phyloP scores from a whole-genome alignment of 2,797 vertebrate genomes.

The Mallotus villosus region DNA sequence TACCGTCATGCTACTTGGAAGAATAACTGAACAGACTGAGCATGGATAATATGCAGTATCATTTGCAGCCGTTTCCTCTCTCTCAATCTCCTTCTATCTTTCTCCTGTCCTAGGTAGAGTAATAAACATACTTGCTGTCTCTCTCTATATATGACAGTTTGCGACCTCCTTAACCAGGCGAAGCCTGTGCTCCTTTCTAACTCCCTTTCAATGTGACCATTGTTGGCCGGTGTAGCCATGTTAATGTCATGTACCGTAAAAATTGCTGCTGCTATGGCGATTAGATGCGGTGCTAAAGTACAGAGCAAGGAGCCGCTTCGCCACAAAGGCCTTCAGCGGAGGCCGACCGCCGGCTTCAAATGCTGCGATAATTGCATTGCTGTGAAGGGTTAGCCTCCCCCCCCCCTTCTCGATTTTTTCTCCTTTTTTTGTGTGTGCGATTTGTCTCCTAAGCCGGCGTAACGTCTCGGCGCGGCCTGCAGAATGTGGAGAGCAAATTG shows the following conservation, averaged over 20 bases:
- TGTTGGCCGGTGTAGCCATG: slow-evolving; percentile 80
- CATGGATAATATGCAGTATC: not conserved
- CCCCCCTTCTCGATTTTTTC: slow-evolving; percentile 30
- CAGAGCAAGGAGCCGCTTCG: slow-evolving; percentile 77
- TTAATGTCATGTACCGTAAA: slow-evolving; percentile 99
- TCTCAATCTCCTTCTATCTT: slow-evolving; percentile 19
- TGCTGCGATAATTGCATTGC: slow-evolving; percentile 99
- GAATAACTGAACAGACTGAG: slow-evolving; percentile 21
- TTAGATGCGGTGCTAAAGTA: slow-evolving; percentile 97
- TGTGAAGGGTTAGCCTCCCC: slow-evolving; percentile 88
- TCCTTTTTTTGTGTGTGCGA: slow-evolving; percentile 90
- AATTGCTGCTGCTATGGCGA: slow-evolving; percentile 99
- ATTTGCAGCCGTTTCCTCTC: slow-evolving; percentile 36
- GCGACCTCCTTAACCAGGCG: slow-evolving; percentile 77
- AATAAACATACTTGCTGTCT: slow-evolving; percentile 80
- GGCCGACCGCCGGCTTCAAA: slow-evolving; percentile 91
- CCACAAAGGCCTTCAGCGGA: slow-evolving; percentile 85
- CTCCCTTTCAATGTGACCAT: slow-evolving; percentile 76
- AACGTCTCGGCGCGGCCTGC: slow-evolving; percentile 98
- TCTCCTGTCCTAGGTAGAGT: slow-evolving; percentile 59
- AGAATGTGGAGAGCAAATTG: slow-evolving; percentile 99
- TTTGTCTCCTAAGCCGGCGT: slow-evolving; percentile 99
- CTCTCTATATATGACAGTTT: slow-evolving; percentile 69
- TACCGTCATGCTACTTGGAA: slow-evolving; percentile 36
- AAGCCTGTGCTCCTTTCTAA: slow-evolving; percentile 75